Conservation (phyloP, 2,113 vertebrate genomes). For the Lagopus leucura region DNA sequence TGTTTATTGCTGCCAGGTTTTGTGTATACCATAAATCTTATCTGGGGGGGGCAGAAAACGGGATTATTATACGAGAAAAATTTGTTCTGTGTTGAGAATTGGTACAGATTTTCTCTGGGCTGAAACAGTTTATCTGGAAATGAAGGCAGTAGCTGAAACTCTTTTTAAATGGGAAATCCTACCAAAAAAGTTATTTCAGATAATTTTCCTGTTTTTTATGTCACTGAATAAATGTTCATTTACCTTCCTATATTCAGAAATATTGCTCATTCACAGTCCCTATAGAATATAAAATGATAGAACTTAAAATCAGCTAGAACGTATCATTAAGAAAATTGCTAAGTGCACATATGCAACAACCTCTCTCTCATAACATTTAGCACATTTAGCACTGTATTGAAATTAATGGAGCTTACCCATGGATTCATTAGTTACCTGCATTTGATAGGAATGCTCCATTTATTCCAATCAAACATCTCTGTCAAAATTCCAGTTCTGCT, state of each 20-base stretch:
- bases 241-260: conserved; percentile 22
- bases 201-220: not conserved
- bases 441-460: conserved; percentile 40
- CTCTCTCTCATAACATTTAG: conserved; percentile 26
- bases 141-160: not conserved
- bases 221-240: not conserved
- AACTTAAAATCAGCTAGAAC: conserved; percentile 12
- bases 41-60: not conserved
- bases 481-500: conserved; percentile 28
- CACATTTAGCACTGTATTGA: conserved; percentile 21
- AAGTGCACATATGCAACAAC: not conserved
- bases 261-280: not conserved
- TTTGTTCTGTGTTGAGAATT: not conserved
- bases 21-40: not conserved
- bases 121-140: conserved; percentile 26
- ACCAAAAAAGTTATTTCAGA: not conserved
- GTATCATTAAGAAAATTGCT: conserved; percentile 5
- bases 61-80: not conserved
- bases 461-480: conserved; percentile 55
- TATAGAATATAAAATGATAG: not conserved
- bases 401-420: conserved; percentile 47
- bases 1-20: not conserved
- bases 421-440: conserved; percentile 49
- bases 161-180: not conserved
- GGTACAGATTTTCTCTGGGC: not conserved